phyloP scores from a whole-genome alignment of 1,140 invertebrate genomes.

The Propsilocerus akamusi region DNA sequence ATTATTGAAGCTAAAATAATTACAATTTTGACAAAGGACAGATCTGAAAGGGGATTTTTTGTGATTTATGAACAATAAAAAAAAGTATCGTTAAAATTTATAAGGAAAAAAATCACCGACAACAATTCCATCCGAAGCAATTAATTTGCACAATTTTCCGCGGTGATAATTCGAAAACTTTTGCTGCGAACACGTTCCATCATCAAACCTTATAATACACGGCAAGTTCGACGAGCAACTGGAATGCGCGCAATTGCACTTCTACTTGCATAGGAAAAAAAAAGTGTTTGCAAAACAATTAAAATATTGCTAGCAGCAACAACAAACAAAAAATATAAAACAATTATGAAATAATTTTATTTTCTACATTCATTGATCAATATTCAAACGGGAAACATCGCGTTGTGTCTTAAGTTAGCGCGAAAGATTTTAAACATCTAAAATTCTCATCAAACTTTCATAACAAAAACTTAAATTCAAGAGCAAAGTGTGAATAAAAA shows the following conservation, averaged over 20 bases:
- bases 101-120: no score
- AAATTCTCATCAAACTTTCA: no score
- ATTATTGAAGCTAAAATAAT: no score
- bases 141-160: not conserved
- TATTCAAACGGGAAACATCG: not conserved
- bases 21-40: no score
- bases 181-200: not conserved
- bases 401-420: no score
- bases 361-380: not conserved
- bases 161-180: not conserved
- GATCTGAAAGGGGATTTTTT: no score
- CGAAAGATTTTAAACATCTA: no score
- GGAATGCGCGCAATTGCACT: not conserved
- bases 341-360: slow-evolving; percentile 2
- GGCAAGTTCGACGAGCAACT: not conserved
- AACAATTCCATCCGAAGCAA: no score
- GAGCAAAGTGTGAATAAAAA: not conserved
- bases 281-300: not conserved
- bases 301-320: not conserved
- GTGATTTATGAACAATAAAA: no score
- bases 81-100: no score
- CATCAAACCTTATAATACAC: not conserved
- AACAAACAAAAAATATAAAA: not conserved
- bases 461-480: not conserved
- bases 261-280: not conserved